Base-by-base conservation (phyloP, 2,113 vertebrate species). In the Oncorhynchus masou region DNA sequence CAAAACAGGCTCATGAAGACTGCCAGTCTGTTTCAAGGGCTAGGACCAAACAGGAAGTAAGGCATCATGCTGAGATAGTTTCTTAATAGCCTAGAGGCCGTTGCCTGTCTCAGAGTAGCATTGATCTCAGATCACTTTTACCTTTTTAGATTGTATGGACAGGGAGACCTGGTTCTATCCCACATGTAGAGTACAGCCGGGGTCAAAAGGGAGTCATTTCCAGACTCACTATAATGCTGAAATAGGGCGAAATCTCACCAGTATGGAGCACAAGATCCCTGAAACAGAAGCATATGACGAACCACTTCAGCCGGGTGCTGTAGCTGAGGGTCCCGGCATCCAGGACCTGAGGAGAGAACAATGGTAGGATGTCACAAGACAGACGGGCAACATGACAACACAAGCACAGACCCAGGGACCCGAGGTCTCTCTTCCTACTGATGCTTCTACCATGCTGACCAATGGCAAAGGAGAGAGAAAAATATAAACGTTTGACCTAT, bases 271-370 rank as follows among this genome's bases (percentile, higher is more conserved):
- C 77, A 94, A 83, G 82, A 98, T 59, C 76, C 98, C 98, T 68
- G 79, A 77, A 72, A 92, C 89, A n/a, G 68, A 99, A 99, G 86
- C 95, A 98, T 85, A 98, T 95, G 86, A 90, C 85, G 68, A 99
- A 99, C 94, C 96, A 99, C 76, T 94, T 97, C 83, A 99, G 83
- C 78, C 98, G 93, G 80, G 97, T 97, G 87, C 91, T 92, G 90
- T 94, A 97, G 87, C 95, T 97, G 82, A 99, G 96, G 1, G 96
- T 92, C 24, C 93, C 87, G 78, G 94, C 87, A 85, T 99, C 97
- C 12, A 99, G 91, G 76, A 97, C 92, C 97, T 99, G 77, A 77
- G 0, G 82, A 59, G 82, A 54, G 1, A 75, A 86, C 71, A 76
- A 81, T 91, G 25, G 57, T 68, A 87, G 91, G 91, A 93, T 88